phyloP scores from a whole-genome alignment of 2,888 invertebrate species.

The Agonopterix alstromeriana region DNA sequence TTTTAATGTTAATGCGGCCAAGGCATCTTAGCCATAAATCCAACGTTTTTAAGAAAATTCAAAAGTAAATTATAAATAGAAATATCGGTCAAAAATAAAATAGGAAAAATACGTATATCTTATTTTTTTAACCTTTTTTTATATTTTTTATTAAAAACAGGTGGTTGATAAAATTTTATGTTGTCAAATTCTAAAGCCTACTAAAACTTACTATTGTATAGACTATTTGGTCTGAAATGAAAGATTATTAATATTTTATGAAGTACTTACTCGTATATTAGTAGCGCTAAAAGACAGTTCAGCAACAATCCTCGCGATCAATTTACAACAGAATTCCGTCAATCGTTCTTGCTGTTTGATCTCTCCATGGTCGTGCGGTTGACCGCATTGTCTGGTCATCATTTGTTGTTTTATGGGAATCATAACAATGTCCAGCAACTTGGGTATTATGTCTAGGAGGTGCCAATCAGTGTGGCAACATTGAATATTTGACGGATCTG shows the following conservation, averaged over 20 bases:
- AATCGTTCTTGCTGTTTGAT: constrained; percentile 76
- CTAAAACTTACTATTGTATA: neutral
- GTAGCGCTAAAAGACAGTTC: constrained; percentile 80
- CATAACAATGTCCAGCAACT: constrained; percentile 87
- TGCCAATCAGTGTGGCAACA: constrained; percentile 72
- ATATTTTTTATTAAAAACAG: too few relatives aligned
- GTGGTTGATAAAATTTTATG: too few relatives aligned
- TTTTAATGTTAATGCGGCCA: too few relatives aligned
- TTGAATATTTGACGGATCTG: too few relatives aligned
- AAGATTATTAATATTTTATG: neutral
- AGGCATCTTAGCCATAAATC: too few relatives aligned
- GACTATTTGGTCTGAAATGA: neutral
- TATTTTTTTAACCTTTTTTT: too few relatives aligned
- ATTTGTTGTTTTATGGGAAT: constrained; percentile 82
- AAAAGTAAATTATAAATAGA: too few relatives aligned
- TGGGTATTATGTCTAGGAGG: constrained; percentile 89
- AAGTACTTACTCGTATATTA: constrained; percentile 35
- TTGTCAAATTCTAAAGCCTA: too few relatives aligned
- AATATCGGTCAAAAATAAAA: too few relatives aligned
- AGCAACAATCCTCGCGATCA: constrained; percentile 88
- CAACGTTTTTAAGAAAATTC: too few relatives aligned
- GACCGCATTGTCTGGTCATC: constrained; percentile 65
- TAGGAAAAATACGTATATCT: too few relatives aligned
- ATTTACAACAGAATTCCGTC: constrained; percentile 83
- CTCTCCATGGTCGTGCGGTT: constrained; percentile 63